A percentile compares a stretch with the other conserved stretches of the same genome.
Evolutionary conservation across 2,113 vertebrate genomes (phyloP).

Genomic region (Sylvia atricapilla): DNA sequence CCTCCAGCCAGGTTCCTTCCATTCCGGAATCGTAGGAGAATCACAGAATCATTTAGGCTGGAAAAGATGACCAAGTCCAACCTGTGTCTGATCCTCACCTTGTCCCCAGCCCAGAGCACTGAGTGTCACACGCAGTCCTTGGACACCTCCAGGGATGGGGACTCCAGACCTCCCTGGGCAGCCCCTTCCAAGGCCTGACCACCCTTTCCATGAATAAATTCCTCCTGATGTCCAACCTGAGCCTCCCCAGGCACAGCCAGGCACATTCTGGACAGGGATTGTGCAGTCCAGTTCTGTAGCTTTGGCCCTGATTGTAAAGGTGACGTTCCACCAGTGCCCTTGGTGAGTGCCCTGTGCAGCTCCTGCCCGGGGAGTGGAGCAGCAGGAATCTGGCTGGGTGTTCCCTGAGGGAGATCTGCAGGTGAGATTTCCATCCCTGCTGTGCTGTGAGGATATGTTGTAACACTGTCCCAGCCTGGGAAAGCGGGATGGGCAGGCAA

Average conservation of each 20-base stretch:
- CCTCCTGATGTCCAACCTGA: background rate
- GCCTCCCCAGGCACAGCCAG: no score
- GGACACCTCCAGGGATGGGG: background rate
- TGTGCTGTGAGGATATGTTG: accelerated
- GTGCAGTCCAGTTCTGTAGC: background rate
- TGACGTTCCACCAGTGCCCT: accelerated
- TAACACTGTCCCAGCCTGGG: accelerated
- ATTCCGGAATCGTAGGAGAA: background rate
- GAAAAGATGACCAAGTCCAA: background rate
- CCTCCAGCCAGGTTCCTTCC: background rate
- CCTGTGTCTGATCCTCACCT: background rate
- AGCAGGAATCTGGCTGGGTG: background rate
- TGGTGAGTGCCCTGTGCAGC: background rate
- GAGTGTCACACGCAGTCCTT: accelerated
- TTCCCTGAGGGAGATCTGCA: background rate
- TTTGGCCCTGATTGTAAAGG: background rate
- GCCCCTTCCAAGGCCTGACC: background rate
- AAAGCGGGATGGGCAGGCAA: accelerated
- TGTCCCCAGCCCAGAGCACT: background rate
- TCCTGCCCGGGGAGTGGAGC: background rate
- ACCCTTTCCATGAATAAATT: background rate
- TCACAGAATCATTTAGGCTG: background rate
- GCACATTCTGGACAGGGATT: background rate
- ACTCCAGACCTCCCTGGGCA: background rate
- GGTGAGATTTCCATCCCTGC: background rate